Conservation (phyloP, 1,140 invertebrate species). For the Frieseomelitta varia region DNA sequence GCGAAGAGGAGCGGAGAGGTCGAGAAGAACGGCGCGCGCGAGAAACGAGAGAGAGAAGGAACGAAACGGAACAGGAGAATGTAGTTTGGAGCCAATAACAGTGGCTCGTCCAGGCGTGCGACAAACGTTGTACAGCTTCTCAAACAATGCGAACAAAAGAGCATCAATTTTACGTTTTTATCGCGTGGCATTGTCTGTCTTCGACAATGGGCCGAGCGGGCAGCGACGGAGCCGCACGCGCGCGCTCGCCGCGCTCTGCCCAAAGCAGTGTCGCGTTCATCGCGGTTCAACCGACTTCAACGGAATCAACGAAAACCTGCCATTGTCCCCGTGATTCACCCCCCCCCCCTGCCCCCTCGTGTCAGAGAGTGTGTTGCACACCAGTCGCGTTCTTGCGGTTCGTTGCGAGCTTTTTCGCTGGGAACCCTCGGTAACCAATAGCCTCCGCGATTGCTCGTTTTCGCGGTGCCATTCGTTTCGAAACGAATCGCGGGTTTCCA, state of each 20-base stretch:
- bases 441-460: conserved; percentile 13
- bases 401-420: conserved; percentile 8
- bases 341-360: too few relatives aligned
- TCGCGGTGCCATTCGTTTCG: not conserved
- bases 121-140: conserved; percentile 78
- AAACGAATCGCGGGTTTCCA: not conserved
- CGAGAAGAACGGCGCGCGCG: conserved; percentile 6
- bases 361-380: too few relatives aligned
- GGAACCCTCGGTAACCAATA: not conserved
- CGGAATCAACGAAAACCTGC: conserved; percentile 39
- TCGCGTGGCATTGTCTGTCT: conserved; percentile 79
- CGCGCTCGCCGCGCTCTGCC: not conserved
- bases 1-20: conserved; percentile 51
- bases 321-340: conserved; percentile 40
- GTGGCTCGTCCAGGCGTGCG: conserved; percentile 76
- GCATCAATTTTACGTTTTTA: conserved; percentile 83
- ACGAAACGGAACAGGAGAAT: conserved; percentile 55
- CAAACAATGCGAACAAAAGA: conserved; percentile 81
- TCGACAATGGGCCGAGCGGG: conserved; percentile 74
- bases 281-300: conserved; percentile 48
- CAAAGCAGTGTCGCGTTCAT: conserved; percentile 46
- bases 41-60: conserved; percentile 7
- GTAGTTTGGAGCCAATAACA: conserved; percentile 74
- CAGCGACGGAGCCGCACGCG: conserved; percentile 46
- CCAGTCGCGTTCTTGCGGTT: conserved; percentile 32